phyloP scores from a whole-genome alignment of 2,888 invertebrate genomes.

The Mesopsocus fuscifrons region DNA sequence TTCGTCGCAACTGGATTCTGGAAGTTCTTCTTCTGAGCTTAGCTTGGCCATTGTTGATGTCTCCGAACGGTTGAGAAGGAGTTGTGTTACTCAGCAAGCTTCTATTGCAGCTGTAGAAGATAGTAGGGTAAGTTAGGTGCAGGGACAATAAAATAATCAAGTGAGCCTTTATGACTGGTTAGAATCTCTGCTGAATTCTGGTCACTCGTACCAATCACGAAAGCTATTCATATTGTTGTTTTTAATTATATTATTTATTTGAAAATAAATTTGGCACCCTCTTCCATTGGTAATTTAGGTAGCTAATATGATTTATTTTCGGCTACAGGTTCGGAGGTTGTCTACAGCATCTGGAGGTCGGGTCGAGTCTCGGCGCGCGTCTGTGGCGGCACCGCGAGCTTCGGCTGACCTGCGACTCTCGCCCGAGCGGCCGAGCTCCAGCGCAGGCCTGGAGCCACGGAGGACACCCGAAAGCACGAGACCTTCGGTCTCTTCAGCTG shows the following conservation, averaged over 20 bases:
- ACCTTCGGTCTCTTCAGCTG: conserved; percentile 28
- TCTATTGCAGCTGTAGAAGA: conserved; percentile 38
- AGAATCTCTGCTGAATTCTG: no score
- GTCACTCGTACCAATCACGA: no score
- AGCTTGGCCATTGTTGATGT: conserved; percentile 35
- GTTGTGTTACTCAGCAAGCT: conserved; percentile 44
- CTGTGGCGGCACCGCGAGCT: conserved; percentile 23
- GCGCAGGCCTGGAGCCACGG: conserved; percentile 5
- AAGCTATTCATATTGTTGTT: no score
- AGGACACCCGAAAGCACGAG: conserved; percentile 23
- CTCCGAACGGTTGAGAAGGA: conserved; percentile 38
- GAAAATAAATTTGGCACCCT: no score
- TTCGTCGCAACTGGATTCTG: conserved; percentile 45
- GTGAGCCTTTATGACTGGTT: no score
- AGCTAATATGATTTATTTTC: no score
- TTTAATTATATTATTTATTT: no score
- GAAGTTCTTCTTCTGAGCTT: conserved; percentile 56
- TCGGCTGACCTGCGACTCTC: neutral
- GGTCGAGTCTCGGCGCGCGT: conserved; percentile 23
- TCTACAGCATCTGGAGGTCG: conserved; percentile 23
- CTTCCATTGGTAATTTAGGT: no score
- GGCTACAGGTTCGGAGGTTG: conserved; percentile 19
- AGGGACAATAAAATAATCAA: no score
- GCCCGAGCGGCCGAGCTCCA: neutral
- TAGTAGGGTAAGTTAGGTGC: conserved; percentile 21